Evolutionary conservation across 2,888 invertebrate species (phyloP).

Genomic region (Melanotus villosus): DNA sequence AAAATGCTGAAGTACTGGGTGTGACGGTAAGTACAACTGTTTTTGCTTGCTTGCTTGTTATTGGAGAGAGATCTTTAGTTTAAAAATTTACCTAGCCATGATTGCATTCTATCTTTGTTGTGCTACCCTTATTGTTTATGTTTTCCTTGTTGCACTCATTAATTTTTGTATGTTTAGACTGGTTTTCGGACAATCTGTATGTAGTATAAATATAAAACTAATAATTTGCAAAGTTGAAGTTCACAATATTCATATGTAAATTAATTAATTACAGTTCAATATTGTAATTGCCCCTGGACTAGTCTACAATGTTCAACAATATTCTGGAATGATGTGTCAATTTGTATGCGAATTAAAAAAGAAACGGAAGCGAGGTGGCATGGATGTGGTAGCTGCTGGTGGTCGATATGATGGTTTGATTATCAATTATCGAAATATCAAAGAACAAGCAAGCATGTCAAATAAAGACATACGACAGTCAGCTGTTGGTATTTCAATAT

Average conservation of each 20-base stretch:
- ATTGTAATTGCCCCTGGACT: slow-evolving; percentile 74
- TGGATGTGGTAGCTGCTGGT: slow-evolving; percentile 87
- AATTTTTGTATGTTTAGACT: no score
- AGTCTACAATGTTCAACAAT: slow-evolving; percentile 75
- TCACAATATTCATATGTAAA: background rate
- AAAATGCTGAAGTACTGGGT: slow-evolving; percentile 81
- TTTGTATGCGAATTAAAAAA: slow-evolving; percentile 74
- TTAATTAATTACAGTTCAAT: slow-evolving; percentile 70
- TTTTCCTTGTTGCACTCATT: no score
- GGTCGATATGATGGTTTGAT: slow-evolving; percentile 92
- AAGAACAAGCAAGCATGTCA: slow-evolving; percentile 58
- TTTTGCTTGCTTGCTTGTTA: no score
- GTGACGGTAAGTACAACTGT: slow-evolving; percentile 77
- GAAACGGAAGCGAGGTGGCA: slow-evolving; percentile 71
- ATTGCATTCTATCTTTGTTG: no score
- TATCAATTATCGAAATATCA: slow-evolving; percentile 75
- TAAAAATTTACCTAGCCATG: no score
- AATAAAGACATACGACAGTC: slow-evolving; percentile 65
- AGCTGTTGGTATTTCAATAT: slow-evolving; percentile 89
- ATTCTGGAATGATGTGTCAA: slow-evolving; percentile 80
- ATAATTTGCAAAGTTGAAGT: no score
- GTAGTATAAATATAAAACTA: no score
- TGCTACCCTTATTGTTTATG: no score
- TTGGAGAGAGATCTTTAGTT: no score
- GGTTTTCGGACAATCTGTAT: no score